phyloP scores from a whole-genome alignment of 2,797 vertebrate genomes.

The Ptychobarbus kaznakovi region DNA sequence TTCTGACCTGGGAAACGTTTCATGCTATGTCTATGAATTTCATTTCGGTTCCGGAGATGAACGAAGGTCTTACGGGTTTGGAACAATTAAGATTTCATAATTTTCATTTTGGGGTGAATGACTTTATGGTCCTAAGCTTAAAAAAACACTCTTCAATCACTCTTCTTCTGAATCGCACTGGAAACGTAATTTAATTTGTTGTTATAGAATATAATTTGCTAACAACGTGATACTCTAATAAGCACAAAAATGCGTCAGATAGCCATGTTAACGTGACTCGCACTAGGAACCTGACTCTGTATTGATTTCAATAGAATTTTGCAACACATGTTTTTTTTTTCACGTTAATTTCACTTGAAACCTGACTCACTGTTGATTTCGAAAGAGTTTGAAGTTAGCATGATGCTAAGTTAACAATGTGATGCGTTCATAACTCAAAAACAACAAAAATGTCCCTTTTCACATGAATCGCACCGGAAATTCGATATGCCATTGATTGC shows the following conservation, averaged over 20 bases:
- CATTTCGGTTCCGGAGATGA: too few species aligned
- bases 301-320: background rate
- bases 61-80: too few species aligned
- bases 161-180: background rate
- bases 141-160: too few species aligned
- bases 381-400: background rate
- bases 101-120: too few species aligned
- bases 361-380: background rate
- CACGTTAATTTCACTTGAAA: background rate
- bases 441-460: background rate
- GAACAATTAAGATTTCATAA: too few species aligned
- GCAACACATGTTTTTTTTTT: too few species aligned
- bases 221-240: background rate
- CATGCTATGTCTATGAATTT: too few species aligned
- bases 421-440: background rate
- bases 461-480: background rate
- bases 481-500: background rate
- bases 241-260: background rate
- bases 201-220: background rate
- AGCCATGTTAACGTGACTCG: too few species aligned
- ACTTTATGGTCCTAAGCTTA: too few species aligned
- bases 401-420: background rate
- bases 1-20: too few species aligned
- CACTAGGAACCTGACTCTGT: background rate
- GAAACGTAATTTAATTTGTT: background rate